phyloP scores from a whole-genome alignment of 2,797 vertebrate species.

The Hozukius guyotensis region DNA sequence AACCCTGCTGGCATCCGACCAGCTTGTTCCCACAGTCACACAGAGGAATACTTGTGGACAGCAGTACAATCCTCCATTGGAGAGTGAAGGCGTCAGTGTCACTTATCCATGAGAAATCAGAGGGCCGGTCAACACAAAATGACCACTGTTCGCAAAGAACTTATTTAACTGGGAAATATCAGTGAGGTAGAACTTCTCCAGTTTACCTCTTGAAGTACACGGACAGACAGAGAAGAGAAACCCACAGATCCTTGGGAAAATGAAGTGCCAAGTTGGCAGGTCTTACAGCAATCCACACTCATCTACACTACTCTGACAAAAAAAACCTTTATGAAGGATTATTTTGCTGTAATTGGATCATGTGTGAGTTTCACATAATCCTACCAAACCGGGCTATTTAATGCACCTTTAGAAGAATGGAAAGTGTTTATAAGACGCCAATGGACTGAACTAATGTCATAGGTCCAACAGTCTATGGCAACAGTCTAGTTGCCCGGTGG shows the following conservation, averaged over 20 bases:
- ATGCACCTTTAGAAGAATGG: conserved; percentile 6
- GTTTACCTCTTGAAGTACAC: conserved; percentile 45
- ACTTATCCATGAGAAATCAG: conserved; percentile 84
- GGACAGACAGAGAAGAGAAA: background rate
- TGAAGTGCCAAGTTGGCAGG: background rate
- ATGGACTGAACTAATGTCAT: background rate
- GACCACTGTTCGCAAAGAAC: conserved; percentile 74
- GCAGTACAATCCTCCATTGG: conserved; percentile 48
- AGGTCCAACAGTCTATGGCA: background rate
- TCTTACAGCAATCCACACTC: background rate
- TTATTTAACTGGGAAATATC: conserved; percentile 69
- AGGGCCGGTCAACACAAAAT: conserved; percentile 50
- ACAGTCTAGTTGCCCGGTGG: background rate
- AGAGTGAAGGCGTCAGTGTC: conserved; percentile 68
- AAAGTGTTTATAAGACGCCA: background rate
- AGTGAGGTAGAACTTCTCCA: conserved; percentile 42
- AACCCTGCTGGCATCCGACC: background rate
- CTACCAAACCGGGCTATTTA: background rate
- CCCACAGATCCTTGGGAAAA: background rate
- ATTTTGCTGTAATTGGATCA: background rate
- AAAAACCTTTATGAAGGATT: background rate
- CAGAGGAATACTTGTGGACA: conserved; percentile 82
- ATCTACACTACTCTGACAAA: background rate
- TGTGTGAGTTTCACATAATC: background rate
- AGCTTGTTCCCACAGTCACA: conserved; percentile 43